Evolutionary conservation across 2,797 vertebrate species (phyloP), one percentile per base, ranked within the genome.

Genomic region (Pelodytes ibericus): DNA sequence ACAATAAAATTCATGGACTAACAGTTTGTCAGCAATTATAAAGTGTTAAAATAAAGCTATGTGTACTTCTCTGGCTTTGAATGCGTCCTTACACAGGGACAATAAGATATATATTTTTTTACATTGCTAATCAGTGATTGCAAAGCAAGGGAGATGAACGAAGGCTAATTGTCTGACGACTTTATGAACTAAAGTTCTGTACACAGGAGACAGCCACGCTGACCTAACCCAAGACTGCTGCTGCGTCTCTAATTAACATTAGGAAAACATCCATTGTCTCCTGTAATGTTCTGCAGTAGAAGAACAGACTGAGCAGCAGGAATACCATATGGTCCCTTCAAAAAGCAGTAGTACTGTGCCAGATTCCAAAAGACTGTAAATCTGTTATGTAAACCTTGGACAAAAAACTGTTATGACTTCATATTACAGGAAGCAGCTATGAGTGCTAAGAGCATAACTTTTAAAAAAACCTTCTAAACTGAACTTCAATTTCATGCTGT

Each of bases 181-280:
- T 78, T 63, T 47, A 62, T 63, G 64, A 74, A 79, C 71, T 56
- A 73, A 44, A 79, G 71, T 63, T 61, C 57, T 79, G 71, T 57
- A 61, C 77, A 68, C 64, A 57, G 26, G 71, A 73, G 77, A 68
- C 70, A 73, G 58, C 58, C 30, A 78, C 53, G 51, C 64, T 79
- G 77, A 79, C 70, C 77, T 68, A 67, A 73, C 64, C 64, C 71
- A 79, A 26, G 71, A 62, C 58, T 73, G 26, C 64, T 74, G 71
- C 71, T 74, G 77, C 25, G 71, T 69, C 71, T 73, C 77, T 79
- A 74, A 79, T 73, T 73, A 73, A 79, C 64, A 73, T 63, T 69
- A 79, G 71, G 71, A 73, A 79, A 73, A 73, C 59, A 79, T 79
- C 58, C 64, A 57, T 74, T 74, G 77, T 69, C 64, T 79, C 64